Evolutionary conservation across 2,888 invertebrate species (phyloP).

Genomic region (Drosophila anomalata): DNA sequence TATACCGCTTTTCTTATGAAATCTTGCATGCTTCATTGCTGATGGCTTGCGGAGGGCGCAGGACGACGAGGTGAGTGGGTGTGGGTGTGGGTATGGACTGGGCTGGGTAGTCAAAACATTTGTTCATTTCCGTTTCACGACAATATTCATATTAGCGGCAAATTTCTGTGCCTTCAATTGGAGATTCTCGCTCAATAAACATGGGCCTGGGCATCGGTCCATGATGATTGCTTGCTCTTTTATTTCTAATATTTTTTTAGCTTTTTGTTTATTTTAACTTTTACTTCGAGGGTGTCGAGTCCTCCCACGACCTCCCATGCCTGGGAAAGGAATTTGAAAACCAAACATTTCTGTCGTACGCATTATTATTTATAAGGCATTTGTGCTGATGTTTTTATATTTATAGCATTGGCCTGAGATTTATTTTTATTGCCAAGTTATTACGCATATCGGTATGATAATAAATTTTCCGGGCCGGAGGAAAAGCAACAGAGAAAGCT

Average conservation of each 20-base stretch:
- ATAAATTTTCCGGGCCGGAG: constrained; percentile 64
- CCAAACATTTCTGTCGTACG: constrained; percentile 48
- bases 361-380: constrained; percentile 75
- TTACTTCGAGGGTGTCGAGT: constrained; percentile 7
- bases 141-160: constrained; percentile 78
- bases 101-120: constrained; percentile 52
- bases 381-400: constrained; percentile 75
- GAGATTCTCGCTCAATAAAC: constrained; percentile 52
- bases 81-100: constrained; percentile 4
- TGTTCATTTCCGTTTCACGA: constrained; percentile 73
- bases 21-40: constrained; percentile 71
- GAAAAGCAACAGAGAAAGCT: constrained; percentile 59
- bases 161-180: constrained; percentile 51
- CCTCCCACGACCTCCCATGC: background rate
- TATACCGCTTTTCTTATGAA: constrained; percentile 61
- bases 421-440: constrained; percentile 80
- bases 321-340: constrained; percentile 72
- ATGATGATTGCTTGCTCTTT: constrained; percentile 45
- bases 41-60: constrained; percentile 23
- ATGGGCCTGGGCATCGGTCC: constrained; percentile 55
- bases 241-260: background rate
- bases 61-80: background rate
- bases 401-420: constrained; percentile 75
- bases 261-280: constrained; percentile 47
- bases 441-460: constrained; percentile 79